Evolutionary conservation across 2,113 vertebrate species (phyloP).

Genomic region (Nicator chloris): DNA sequence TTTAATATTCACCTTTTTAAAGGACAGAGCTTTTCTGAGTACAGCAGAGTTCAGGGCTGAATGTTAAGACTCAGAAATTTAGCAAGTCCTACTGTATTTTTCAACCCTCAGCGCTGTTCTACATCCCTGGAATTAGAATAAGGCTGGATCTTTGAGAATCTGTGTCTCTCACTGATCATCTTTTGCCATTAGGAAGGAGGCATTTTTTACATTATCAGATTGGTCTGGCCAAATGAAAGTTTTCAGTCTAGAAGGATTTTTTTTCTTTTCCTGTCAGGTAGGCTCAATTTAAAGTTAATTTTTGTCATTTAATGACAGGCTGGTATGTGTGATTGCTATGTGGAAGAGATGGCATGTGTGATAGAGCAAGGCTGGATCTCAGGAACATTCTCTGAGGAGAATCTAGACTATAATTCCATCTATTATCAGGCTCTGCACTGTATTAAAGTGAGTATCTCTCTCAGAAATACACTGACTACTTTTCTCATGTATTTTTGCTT

Average conservation of each 20-base stretch:
- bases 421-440: background rate
- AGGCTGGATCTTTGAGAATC: background rate
- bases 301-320: background rate
- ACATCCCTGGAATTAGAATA: background rate
- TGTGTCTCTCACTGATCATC: background rate
- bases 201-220: background rate
- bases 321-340: background rate
- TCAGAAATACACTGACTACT: background rate
- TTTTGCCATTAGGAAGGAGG: background rate
- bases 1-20: constrained; percentile 23
- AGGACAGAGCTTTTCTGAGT: background rate
- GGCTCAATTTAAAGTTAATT: background rate
- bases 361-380: background rate
- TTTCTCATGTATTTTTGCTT: background rate
- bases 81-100: background rate
- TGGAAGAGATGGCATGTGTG: background rate
- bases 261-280: background rate
- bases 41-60: background rate
- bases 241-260: background rate
- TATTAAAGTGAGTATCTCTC: background rate
- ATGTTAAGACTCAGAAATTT: background rate
- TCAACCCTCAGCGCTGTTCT: background rate
- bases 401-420: background rate
- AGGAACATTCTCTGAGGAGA: background rate
- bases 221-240: background rate